Evolutionary conservation across 2,113 vertebrate species (phyloP), one percentile per base, ranked within the genome.

Genomic region (Verasper variegatus): DNA sequence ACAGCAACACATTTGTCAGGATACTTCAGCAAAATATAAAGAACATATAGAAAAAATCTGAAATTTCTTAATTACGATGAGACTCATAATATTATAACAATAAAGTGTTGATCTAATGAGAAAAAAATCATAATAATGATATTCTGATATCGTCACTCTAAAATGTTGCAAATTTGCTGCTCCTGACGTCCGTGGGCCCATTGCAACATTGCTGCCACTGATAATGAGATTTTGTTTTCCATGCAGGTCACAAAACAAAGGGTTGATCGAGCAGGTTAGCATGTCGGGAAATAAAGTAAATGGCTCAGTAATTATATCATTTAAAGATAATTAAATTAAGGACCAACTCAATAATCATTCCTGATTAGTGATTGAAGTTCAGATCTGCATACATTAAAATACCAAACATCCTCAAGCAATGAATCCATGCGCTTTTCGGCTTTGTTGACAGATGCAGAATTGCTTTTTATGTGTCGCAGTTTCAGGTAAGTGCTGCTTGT

Each of bases 361-460:
- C 12, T 0, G 3, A 15, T 40, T 61, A 4, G 13, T 59, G 71
- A 69, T 59, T 82, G 42, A 66, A 71, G 49, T 42, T 73, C 70
- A 52, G 47, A 31, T 55, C 42, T 74, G 57, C 40, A 27, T 70
- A 66, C n/a, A 71, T 80, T 52, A 60, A 67, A 76, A 65, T 67
- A 59, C 23, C 26, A 76, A 79, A 74, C 68, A 59, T 57, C 66
- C 54, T 56, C 9, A 40, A 23, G 60, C 62, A 54, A 71, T 83
- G 47, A 68, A 80, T 51, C 51, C 49, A 27, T 60, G 35, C 73
- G 66, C 52, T 78, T 71, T 47, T 60, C 6, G 56, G 3, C 27
- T 12, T 55, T 74, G 57, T 64, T 74, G 86, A 73, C 74, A 83
- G 68, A 81, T 73, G 35, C 40, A 78, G 73, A 74, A 84, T 88